Evolutionary conservation across 1,140 invertebrate species (phyloP).

Genomic region (Neuroterus valhalla): DNA sequence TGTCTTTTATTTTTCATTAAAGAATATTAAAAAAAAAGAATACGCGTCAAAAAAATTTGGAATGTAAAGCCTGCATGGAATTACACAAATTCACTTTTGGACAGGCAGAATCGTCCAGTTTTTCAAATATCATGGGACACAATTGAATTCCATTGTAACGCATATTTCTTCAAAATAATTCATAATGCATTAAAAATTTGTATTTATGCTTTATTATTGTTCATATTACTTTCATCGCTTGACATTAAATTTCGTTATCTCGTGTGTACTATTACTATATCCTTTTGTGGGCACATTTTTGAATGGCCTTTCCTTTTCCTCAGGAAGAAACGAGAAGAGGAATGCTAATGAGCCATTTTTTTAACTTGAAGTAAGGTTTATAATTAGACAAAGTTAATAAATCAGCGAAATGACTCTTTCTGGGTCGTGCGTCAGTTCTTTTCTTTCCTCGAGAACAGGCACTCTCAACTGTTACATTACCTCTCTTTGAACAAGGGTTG

Average conservation of each 20-base stretch:
- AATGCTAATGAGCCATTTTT: conserved; percentile 4
- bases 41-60: too few relatives aligned
- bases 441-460: neutral
- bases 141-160: too few relatives aligned
- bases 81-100: too few relatives aligned
- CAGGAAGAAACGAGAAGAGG: conserved; percentile 20
- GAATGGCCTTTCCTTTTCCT: conserved; percentile 13
- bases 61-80: too few relatives aligned
- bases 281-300: conserved; percentile 1
- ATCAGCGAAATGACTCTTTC: conserved; percentile 23
- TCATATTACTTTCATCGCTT: neutral
- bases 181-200: too few relatives aligned
- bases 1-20: too few relatives aligned
- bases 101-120: too few relatives aligned
- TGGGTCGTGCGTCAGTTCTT: conserved; percentile 18
- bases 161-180: too few relatives aligned
- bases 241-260: neutral
- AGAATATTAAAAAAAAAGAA: too few relatives aligned
- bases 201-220: too few relatives aligned
- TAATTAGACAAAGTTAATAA: conserved; percentile 8
- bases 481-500: neutral
- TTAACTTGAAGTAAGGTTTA: neutral
- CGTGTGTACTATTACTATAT: neutral
- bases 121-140: too few relatives aligned
- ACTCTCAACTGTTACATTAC: neutral